phyloP scores from a whole-genome alignment of 2,888 invertebrate species.

The Apoda limacodes region DNA sequence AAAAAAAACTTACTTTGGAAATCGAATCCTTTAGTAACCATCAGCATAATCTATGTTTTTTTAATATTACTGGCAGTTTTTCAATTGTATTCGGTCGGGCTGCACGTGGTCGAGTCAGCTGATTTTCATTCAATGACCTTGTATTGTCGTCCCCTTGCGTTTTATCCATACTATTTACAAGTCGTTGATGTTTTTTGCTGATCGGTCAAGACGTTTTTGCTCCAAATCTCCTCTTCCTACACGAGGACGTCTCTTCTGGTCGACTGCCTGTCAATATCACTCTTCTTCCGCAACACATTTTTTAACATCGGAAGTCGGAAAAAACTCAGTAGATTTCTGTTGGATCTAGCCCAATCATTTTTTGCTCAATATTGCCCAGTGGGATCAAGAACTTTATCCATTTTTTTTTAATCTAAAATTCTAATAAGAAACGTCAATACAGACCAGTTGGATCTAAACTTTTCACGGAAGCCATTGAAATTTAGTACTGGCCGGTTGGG shows the following conservation, averaged over 20 bases:
- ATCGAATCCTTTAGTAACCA: no score
- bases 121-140: slow-evolving; percentile 59
- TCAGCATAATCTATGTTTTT: no score
- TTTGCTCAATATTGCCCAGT: slow-evolving; percentile 50
- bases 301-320: slow-evolving; percentile 28
- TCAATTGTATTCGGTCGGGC: no score
- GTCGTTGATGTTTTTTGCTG: slow-evolving; percentile 34
- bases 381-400: slow-evolving; percentile 46
- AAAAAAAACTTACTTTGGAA: no score
- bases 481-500: slow-evolving; percentile 50
- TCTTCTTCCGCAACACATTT: slow-evolving; percentile 62
- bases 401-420: slow-evolving; percentile 26
- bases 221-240: slow-evolving; percentile 54
- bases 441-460: slow-evolving; percentile 33
- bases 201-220: slow-evolving; percentile 26
- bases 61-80: no score
- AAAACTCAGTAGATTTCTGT: slow-evolving; percentile 52
- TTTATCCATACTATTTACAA: slow-evolving; percentile 55
- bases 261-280: slow-evolving; percentile 52
- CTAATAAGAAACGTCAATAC: slow-evolving; percentile 32
- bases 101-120: slow-evolving; percentile 54
- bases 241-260: slow-evolving; percentile 59
- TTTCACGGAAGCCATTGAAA: slow-evolving; percentile 29
- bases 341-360: slow-evolving; percentile 55
- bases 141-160: slow-evolving; percentile 40